These are phyloP conservation scores for Elysia crispata DNA, from an alignment of 2,888 invertebrate genomes.

Conservation along the genomic window DNA sequence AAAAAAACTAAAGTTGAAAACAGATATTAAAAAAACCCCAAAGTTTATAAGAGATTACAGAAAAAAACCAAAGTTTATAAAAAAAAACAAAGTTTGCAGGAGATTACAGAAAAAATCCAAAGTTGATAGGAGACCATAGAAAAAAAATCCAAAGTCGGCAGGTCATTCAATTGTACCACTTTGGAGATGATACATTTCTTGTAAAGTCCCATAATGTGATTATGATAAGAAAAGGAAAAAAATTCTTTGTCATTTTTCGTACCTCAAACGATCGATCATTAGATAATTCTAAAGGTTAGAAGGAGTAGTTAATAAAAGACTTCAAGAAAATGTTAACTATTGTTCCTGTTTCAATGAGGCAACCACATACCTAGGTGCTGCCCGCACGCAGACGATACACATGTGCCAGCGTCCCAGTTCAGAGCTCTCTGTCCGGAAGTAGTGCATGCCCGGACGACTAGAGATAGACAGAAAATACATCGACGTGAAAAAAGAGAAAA, in stretches of 20 bases:
- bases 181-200: no score
- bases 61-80: background rate
- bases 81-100: constrained; percentile 65
- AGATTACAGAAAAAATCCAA: background rate
- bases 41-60: background rate
- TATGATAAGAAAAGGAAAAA: no score
- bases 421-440: constrained; percentile 73
- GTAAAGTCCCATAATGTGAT: no score
- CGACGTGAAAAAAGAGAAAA: no score
- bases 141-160: no score
- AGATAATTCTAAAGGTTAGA: no score
- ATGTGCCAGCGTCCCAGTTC: constrained; percentile 68
- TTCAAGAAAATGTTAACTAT: no score
- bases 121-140: no score
- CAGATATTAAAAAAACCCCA: background rate
- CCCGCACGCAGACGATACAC: constrained; percentile 75
- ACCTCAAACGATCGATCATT: no score
- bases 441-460: constrained; percentile 76
- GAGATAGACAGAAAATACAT: constrained; percentile 36
- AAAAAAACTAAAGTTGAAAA: background rate
- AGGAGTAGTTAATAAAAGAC: no score
- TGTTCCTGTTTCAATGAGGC: background rate
- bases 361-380: constrained; percentile 67
- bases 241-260: no score
- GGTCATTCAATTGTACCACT: no score